Evolutionary conservation across 2,888 invertebrate genomes (phyloP).

Genomic region (Platycnemis pennipes): DNA sequence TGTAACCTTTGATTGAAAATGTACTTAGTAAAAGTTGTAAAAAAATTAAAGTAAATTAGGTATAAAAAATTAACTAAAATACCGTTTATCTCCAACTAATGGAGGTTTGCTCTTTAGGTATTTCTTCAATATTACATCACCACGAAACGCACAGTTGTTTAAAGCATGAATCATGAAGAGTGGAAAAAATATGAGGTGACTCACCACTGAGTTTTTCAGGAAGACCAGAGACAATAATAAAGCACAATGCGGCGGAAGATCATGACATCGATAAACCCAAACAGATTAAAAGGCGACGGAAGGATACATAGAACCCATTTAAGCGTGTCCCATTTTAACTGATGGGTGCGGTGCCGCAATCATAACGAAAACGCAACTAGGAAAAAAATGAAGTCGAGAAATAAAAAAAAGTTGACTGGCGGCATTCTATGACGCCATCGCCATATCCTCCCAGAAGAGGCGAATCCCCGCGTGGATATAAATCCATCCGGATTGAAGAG

Average conservation of each 20-base stretch:
- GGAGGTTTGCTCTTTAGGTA: too few relatives aligned
- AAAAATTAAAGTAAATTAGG: too few relatives aligned
- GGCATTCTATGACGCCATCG: background rate
- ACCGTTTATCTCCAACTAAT: too few relatives aligned
- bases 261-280: background rate
- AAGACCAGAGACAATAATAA: background rate
- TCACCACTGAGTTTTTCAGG: background rate
- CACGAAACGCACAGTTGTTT: too few relatives aligned
- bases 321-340: background rate
- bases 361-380: background rate
- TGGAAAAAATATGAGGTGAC: background rate
- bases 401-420: background rate
- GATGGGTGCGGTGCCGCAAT: background rate
- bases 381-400: conserved; percentile 23
- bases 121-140: too few relatives aligned
- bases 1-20: too few relatives aligned
- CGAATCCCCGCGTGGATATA: conserved; percentile 9
- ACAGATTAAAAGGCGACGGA: background rate
- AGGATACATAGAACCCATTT: background rate
- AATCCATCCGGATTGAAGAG: background rate
- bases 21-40: too few relatives aligned
- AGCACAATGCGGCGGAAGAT: background rate
- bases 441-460: background rate
- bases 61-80: too few relatives aligned
- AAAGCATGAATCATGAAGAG: too few relatives aligned